Evolutionary conservation across 2,113 vertebrate genomes (phyloP).

Genomic region (Dipodomys merriami): DNA sequence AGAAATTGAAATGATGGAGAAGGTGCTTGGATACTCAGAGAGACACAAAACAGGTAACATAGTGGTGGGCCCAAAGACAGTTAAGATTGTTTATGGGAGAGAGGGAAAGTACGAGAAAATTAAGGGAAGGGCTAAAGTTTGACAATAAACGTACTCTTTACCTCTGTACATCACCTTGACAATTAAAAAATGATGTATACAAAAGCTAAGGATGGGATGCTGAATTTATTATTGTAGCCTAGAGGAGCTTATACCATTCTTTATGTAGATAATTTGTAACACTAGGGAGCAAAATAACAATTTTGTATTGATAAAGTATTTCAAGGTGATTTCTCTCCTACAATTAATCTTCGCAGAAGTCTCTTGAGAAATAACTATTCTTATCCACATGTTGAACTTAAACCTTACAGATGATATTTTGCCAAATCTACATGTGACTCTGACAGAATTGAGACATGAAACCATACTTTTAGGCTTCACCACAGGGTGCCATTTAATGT

Average conservation of each 20-base stretch:
- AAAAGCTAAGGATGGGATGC: background rate
- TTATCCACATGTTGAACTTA: background rate
- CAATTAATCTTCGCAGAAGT: background rate
- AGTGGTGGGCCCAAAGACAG: background rate
- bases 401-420: conserved; percentile 5
- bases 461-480: conserved; percentile 34
- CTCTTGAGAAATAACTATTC: conserved; percentile 21
- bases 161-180: too few species aligned
- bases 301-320: conserved; percentile 18
- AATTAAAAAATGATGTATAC: too few species aligned
- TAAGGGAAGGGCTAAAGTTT: too few species aligned
- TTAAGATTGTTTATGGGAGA: background rate
- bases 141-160: too few species aligned
- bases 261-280: background rate
- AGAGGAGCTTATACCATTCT: background rate
- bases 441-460: conserved; percentile 39
- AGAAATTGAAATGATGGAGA: conserved; percentile 20
- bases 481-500: background rate
- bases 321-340: conserved; percentile 19
- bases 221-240: background rate
- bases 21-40: background rate
- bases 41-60: background rate
- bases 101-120: too few species aligned
- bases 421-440: background rate
- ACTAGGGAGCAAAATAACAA: background rate